Evolutionary conservation across 2,113 vertebrate genomes (phyloP).

Genomic region (Dicentrarchus labrax): DNA sequence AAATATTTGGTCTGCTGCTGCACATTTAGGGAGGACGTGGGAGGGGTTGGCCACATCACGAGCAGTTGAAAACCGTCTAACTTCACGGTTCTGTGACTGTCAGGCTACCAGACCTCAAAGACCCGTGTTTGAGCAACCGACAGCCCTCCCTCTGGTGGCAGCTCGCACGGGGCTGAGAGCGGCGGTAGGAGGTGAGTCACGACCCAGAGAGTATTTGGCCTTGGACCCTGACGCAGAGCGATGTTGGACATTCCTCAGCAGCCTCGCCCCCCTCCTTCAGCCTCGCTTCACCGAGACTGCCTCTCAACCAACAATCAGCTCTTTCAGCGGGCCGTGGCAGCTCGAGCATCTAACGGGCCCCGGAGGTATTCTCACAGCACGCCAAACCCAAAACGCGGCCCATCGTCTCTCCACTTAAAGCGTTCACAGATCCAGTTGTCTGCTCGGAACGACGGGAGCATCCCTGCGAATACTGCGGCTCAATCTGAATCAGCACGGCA

Average conservation of each 20-base stretch:
- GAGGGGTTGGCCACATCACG: background rate
- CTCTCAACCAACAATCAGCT: slow-evolving; percentile 75
- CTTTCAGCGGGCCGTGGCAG: slow-evolving; percentile 65
- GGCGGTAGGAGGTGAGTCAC: slow-evolving; percentile 58
- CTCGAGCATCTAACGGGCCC: slow-evolving; percentile 63
- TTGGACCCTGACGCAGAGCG: slow-evolving; percentile 69
- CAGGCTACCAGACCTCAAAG: background rate
- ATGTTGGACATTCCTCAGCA: slow-evolving; percentile 77
- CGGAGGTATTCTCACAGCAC: slow-evolving; percentile 58
- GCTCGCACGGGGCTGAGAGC: slow-evolving; percentile 1
- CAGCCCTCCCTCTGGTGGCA: slow-evolving; percentile 21
- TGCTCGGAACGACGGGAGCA: slow-evolving; percentile 9
- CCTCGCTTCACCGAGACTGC: slow-evolving; percentile 34
- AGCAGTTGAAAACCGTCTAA: background rate
- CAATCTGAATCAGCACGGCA: slow-evolving; percentile 35
- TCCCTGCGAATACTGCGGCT: slow-evolving; percentile 10
- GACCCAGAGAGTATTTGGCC: slow-evolving; percentile 69
- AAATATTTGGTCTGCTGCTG: slow-evolving; percentile 48
- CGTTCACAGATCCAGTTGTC: slow-evolving; percentile 38
- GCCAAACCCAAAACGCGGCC: slow-evolving; percentile 65
- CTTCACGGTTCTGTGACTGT: background rate
- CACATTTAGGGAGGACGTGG: background rate
- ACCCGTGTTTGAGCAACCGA: background rate
- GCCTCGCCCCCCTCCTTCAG: slow-evolving; percentile 60
- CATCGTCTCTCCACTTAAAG: slow-evolving; percentile 70